phyloP scores from a whole-genome alignment of 2,113 vertebrate species.

The Hyaena hyaena region DNA sequence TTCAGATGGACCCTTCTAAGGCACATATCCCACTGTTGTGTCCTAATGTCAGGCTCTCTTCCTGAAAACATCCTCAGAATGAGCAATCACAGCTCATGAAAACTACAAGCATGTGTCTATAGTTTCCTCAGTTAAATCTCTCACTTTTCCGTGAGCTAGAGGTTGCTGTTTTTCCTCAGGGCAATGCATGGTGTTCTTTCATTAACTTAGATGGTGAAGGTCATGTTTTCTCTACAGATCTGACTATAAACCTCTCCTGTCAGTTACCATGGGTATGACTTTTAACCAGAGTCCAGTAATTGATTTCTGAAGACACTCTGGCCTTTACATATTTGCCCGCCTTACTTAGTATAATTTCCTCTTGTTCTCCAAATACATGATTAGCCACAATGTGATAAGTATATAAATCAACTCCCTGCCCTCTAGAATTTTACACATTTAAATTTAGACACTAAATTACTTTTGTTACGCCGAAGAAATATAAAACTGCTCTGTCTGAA shows the following conservation, averaged over 20 bases:
- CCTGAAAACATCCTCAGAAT: not conserved
- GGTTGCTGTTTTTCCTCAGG: not conserved
- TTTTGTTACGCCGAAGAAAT: not conserved
- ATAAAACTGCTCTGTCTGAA: not conserved
- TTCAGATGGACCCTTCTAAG: not conserved
- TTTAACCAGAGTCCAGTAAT: not conserved
- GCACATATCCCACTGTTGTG: not conserved
- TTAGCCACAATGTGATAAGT: not conserved
- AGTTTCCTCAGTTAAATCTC: not conserved
- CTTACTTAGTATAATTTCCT: not conserved
- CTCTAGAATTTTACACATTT: not conserved
- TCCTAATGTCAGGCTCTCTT: not conserved
- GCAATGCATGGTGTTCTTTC: not conserved
- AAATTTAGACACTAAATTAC: conserved; percentile 39
- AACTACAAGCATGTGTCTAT: fast-evolving
- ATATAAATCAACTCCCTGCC: conserved; percentile 15
- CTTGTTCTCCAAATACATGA: not conserved
- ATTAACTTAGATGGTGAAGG: not conserved
- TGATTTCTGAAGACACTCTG: conserved; percentile 20
- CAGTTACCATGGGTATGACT: not conserved
- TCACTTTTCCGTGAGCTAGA: not conserved
- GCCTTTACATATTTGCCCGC: not conserved
- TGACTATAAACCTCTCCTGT: not conserved
- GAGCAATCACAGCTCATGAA: not conserved
- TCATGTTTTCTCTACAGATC: not conserved